Evolutionary conservation across 2,113 vertebrate species (phyloP), one percentile per base, ranked within the genome.

Genomic region (Sinocyclocheilus anophthalmus): DNA sequence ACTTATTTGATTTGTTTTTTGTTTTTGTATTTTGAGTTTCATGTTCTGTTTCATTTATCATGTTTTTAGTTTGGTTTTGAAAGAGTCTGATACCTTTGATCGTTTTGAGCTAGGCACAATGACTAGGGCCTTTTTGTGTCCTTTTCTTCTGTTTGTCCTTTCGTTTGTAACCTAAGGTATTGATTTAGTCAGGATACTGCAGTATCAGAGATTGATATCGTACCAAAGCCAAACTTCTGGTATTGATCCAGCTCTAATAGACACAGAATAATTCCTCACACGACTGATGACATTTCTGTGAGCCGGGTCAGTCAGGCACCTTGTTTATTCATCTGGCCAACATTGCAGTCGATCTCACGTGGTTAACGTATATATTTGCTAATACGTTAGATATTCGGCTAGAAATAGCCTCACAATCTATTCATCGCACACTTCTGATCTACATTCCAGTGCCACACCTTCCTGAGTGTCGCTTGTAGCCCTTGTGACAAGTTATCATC

Each of bases 311-410:
- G 84, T 91, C 91, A 89, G 81, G 89, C 91, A 93, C 91, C 93
- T 93, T 93, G 92, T 94, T 94, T 91, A 87, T 93, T 69, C 87
- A 89, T 92, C 90, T 91, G 89, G 73, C 91, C 37, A 77, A 87
- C 85, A 85, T 89, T 88, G 81, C 88, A 81, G 80, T 84, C 86
- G 20, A 84, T 84, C 77, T 85, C 87, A 16, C 81, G 59, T 83
- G 69, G 90, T 87, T 76, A 0, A 63, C 70, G 83, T 53, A 6
- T 69, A 55, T 84, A 77, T 83, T 86, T 37, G 45, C 24, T 76
- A 85, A 85, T 76, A 59, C 78, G 85, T 76, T 88, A 10, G 67
- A 77, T 65, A 72, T 67, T 53, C 9, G 18, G 67, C 91, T 93
- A 93, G 91, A 83, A 93, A 94, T 93, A 94, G 91, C 85, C 85